A percentile compares a stretch with the other conserved stretches of the same genome.
Evolutionary conservation across 2,113 vertebrate species (phyloP).

Genomic region (Turnix velox): DNA sequence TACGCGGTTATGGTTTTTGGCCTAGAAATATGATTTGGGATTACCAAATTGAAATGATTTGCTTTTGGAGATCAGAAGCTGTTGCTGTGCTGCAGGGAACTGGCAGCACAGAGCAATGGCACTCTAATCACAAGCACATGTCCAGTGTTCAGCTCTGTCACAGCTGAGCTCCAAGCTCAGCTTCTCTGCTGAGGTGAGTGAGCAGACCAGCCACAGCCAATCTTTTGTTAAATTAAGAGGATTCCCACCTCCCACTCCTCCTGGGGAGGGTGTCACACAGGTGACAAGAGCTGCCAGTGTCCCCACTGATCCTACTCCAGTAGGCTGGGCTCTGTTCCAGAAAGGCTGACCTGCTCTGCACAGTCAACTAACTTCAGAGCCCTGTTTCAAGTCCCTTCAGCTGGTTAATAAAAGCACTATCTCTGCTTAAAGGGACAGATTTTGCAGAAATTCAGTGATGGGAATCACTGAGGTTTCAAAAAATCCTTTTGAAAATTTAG

Average conservation of each 20-base stretch:
- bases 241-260: not conserved
- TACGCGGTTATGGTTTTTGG: not conserved
- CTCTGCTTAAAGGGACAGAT: not conserved
- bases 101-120: not conserved
- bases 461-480: not conserved
- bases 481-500: not conserved
- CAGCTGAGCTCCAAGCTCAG: not conserved
- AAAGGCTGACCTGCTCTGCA: not conserved
- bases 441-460: not conserved
- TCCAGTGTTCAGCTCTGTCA: not conserved
- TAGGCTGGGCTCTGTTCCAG: not conserved
- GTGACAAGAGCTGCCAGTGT: not conserved
- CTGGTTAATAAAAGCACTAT: not conserved
- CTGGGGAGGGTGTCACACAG: not conserved
- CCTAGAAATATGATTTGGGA: not conserved
- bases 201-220: not conserved
- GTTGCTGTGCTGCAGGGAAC: not conserved
- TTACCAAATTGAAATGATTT: not conserved
- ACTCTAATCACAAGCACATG: not conserved
- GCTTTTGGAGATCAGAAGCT: not conserved
- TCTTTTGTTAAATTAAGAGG: not conserved
- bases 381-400: not conserved
- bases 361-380: not conserved
- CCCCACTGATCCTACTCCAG: rapidly evolving
- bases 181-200: not conserved